phyloP scores from a whole-genome alignment of 2,113 vertebrate species.

The Malurus elegans region DNA sequence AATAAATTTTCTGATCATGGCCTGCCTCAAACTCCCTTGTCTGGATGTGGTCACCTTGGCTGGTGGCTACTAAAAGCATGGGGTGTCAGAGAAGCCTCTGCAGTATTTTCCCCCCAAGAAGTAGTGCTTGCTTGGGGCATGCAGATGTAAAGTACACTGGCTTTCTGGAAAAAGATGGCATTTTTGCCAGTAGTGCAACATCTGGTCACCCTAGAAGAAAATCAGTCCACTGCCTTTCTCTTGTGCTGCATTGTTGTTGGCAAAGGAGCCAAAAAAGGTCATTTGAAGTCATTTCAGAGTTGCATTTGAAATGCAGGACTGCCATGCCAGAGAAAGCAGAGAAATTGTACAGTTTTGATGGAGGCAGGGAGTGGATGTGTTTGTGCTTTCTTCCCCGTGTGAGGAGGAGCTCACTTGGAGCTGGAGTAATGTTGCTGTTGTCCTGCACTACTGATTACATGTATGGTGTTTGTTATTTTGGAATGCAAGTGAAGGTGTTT shows the following conservation, averaged over 20 bases:
- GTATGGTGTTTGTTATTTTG: not conserved
- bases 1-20: not conserved
- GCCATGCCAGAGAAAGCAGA: not conserved
- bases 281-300: constrained; percentile 48
- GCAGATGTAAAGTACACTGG: not conserved
- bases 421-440: not conserved
- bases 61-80: not conserved
- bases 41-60: not conserved
- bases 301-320: not conserved
- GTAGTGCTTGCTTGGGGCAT: not conserved
- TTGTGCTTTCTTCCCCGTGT: not conserved
- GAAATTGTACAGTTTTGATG: not conserved
- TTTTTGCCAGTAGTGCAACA: not conserved
- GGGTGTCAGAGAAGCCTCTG: not conserved
- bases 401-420: not conserved
- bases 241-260: not conserved
- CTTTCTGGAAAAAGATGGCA: not conserved
- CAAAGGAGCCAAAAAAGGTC: not conserved
- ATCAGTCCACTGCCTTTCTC: not conserved
- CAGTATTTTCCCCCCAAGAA: rapidly evolving
- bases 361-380: not conserved
- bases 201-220: constrained; percentile 24
- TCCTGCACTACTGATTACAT: not conserved
- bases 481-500: not conserved
- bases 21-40: rapidly evolving